phyloP scores from a whole-genome alignment of 2,797 vertebrate genomes.

The Pterois miles region DNA sequence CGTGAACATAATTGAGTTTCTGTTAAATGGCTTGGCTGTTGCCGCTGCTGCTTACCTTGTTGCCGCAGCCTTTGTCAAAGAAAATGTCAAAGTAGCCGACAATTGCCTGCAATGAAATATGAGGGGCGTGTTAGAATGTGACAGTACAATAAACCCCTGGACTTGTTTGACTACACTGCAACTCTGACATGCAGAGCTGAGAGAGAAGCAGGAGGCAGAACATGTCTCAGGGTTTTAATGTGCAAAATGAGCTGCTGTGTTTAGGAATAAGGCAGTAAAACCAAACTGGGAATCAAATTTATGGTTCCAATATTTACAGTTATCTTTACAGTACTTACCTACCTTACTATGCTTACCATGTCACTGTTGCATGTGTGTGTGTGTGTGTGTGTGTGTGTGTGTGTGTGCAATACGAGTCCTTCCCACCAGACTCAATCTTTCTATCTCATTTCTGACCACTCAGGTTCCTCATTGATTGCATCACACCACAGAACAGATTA shows the following conservation, averaged over 20 bases:
- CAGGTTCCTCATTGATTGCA: no score
- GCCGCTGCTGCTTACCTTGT: constrained; percentile 86
- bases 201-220: constrained; percentile 14
- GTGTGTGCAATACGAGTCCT: neutral
- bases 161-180: constrained; percentile 70
- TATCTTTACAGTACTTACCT: neutral
- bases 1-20: constrained; percentile 81
- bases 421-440: no score
- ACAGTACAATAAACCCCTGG: constrained; percentile 73
- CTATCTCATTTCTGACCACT: no score
- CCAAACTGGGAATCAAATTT: neutral
- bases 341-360: neutral
- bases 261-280: constrained; percentile 13
- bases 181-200: constrained; percentile 14
- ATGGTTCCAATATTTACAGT: constrained; percentile 22
- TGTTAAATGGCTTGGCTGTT: constrained; percentile 68
- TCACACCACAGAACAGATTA: no score
- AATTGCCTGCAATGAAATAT: constrained; percentile 89
- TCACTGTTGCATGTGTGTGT: neutral
- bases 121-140: constrained; percentile 73
- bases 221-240: constrained; percentile 30
- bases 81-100: constrained; percentile 96
- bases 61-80: constrained; percentile 92
- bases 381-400: constrained; percentile 10
- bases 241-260: constrained; percentile 26